Evolutionary conservation across 2,797 vertebrate genomes (phyloP).

Genomic region (Naso thynnoides): DNA sequence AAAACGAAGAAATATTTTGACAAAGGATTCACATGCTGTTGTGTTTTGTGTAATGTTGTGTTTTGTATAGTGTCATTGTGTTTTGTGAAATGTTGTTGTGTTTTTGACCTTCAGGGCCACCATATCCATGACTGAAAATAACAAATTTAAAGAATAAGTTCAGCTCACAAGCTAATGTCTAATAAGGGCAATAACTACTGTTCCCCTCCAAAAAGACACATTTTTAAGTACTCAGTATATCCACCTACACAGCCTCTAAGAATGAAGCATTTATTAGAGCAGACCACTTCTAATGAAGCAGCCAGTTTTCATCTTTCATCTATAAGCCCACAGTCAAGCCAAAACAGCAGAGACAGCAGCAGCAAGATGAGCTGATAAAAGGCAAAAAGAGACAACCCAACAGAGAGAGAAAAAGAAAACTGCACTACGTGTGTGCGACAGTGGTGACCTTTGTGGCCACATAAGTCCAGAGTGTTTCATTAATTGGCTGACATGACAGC

Average conservation of each 20-base stretch:
- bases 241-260: constrained; percentile 22
- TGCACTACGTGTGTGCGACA: background rate
- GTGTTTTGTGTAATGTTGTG: no score
- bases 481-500: constrained; percentile 49
- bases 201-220: background rate
- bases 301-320: constrained; percentile 33
- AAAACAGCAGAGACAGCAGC: constrained; percentile 21
- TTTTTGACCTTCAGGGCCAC: no score
- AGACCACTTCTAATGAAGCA: constrained; percentile 37
- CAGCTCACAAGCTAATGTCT: constrained; percentile 11
- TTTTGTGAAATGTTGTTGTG: constrained; percentile 5
- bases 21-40: no score
- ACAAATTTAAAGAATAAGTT: constrained; percentile 24
- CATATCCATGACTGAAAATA: no score
- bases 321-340: background rate
- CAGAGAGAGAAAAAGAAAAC: constrained; percentile 7
- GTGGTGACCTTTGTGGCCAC: constrained; percentile 40
- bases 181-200: constrained; percentile 10
- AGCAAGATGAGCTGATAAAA: constrained; percentile 26
- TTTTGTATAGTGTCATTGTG: no score
- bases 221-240: background rate
- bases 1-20: no score
- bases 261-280: constrained; percentile 15
- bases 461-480: constrained; percentile 39
- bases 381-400: constrained; percentile 14